phyloP scores from a whole-genome alignment of 1,140 invertebrate genomes.

The Drosophila nigromelanica region DNA sequence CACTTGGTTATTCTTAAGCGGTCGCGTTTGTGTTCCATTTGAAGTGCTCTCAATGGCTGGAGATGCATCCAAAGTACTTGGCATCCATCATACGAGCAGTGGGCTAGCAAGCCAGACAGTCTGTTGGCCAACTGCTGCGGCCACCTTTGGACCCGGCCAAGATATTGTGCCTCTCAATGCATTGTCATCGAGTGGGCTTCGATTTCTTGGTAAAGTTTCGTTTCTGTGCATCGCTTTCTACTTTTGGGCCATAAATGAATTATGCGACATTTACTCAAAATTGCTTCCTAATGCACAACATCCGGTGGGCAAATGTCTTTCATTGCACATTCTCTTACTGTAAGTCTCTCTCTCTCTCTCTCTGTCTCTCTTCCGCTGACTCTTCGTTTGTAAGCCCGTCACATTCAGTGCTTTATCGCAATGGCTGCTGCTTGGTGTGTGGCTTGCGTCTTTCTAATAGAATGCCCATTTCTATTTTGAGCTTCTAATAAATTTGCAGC shows the following conservation, averaged over 20 bases:
- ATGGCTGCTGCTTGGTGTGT: slow-evolving; percentile 9
- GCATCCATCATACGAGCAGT: slow-evolving; percentile 56
- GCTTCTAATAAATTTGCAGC: slow-evolving; percentile 63
- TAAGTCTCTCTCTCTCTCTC: neutral
- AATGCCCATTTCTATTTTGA: slow-evolving; percentile 58
- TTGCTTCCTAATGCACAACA: slow-evolving; percentile 77
- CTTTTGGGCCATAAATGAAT: slow-evolving; percentile 75
- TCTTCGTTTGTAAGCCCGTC: slow-evolving; percentile 16
- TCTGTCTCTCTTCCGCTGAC: neutral
- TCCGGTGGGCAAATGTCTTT: slow-evolving; percentile 42
- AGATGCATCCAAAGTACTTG: slow-evolving; percentile 53
- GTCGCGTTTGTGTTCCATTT: slow-evolving; percentile 78
- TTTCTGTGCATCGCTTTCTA: slow-evolving; percentile 13
- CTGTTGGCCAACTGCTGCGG: slow-evolving; percentile 10
- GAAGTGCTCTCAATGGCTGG: slow-evolving; percentile 65
- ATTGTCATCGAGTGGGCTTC: slow-evolving; percentile 47
- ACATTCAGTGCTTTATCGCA: slow-evolving; percentile 23
- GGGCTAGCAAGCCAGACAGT: slow-evolving; percentile 10
- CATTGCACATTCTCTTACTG: neutral
- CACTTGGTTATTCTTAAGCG: slow-evolving; percentile 75
- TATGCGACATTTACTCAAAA: slow-evolving; percentile 83
- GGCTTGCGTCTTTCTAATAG: slow-evolving; percentile 40
- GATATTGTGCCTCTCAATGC: slow-evolving; percentile 40
- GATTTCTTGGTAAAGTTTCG: slow-evolving; percentile 34
- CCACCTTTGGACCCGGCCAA: slow-evolving; percentile 32